Percentiles rank a stretch among this genome's conserved stretches.
Conservation (phyloP, 2,113 vertebrate species). For the Tenebrosternarchus preto region DNA sequence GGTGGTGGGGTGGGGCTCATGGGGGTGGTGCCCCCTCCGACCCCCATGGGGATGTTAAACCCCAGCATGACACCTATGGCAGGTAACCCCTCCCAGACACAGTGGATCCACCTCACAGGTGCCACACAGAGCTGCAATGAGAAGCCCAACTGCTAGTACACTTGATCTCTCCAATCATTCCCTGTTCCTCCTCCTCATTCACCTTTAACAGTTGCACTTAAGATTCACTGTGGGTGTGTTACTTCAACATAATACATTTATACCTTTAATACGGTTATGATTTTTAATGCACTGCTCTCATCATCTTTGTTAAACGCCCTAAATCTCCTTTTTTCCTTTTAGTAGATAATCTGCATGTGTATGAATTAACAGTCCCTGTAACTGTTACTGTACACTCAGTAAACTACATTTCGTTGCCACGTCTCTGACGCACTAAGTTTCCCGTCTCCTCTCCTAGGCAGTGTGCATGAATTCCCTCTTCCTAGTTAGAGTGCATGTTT, state of each 20-base stretch:
- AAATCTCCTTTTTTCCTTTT: conserved; percentile 30
- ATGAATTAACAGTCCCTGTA: conserved; percentile 21
- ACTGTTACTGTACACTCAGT: background rate
- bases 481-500: conserved; percentile 76
- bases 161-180: conserved; percentile 26
- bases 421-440: background rate
- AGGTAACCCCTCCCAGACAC: conserved; percentile 86
- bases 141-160: conserved; percentile 70
- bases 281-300: conserved; percentile 11
- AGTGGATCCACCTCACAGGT: conserved; percentile 59
- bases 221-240: background rate
- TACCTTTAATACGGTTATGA: background rate
- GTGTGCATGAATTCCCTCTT: conserved; percentile 53
- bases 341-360: conserved; percentile 35
- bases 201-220: background rate
- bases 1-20: no score
- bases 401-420: background rate
- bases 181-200: conserved; percentile 13
- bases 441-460: conserved; percentile 7
- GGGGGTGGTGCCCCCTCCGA: conserved; percentile 96
- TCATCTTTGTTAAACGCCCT: conserved; percentile 29
- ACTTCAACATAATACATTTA: background rate
- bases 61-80: conserved; percentile 95
- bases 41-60: conserved; percentile 98
- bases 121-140: conserved; percentile 64